phyloP scores from a whole-genome alignment of 2,888 invertebrate genomes.

The Brachyptera risi region DNA sequence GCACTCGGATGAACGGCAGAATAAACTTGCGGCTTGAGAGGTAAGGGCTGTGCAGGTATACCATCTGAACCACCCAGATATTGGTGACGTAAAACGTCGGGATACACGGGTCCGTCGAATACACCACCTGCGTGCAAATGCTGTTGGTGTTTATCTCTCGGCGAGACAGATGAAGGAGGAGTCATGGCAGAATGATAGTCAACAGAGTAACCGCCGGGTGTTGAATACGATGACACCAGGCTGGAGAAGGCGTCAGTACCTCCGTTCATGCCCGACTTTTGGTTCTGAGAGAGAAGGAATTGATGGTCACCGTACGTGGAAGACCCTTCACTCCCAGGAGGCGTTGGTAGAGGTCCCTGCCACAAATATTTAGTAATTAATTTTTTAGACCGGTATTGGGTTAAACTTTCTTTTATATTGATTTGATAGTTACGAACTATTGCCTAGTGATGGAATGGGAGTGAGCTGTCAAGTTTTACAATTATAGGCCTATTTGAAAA shows the following conservation, averaged over 20 bases:
- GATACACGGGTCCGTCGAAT: conserved; percentile 35
- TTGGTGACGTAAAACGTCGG: conserved; percentile 53
- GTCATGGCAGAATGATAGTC: conserved; percentile 94
- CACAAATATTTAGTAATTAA: no score
- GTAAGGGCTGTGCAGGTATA: conserved; percentile 61
- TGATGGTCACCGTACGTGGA: conserved; percentile 65
- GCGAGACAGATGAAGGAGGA: conserved; percentile 94
- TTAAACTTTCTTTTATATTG: no score
- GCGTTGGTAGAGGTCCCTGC: conserved; percentile 74
- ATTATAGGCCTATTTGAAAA: no score
- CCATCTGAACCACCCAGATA: conserved; percentile 59
- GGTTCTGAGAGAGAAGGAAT: conserved; percentile 46
- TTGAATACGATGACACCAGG: conserved; percentile 53
- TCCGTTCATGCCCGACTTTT: conserved; percentile 38
- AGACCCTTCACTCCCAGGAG: conserved; percentile 83
- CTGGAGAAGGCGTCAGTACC: conserved; percentile 55
- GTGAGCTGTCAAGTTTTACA: background rate
- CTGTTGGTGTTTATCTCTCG: conserved; percentile 75
- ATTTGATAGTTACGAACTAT: background rate
- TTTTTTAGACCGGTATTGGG: no score
- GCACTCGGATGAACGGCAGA: conserved; percentile 57
- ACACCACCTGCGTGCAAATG: conserved; percentile 47
- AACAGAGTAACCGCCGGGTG: conserved; percentile 51
- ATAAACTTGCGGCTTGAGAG: conserved; percentile 87
- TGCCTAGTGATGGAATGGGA: background rate